phyloP scores from a whole-genome alignment of 2,888 invertebrate genomes.

The Troides helena region DNA sequence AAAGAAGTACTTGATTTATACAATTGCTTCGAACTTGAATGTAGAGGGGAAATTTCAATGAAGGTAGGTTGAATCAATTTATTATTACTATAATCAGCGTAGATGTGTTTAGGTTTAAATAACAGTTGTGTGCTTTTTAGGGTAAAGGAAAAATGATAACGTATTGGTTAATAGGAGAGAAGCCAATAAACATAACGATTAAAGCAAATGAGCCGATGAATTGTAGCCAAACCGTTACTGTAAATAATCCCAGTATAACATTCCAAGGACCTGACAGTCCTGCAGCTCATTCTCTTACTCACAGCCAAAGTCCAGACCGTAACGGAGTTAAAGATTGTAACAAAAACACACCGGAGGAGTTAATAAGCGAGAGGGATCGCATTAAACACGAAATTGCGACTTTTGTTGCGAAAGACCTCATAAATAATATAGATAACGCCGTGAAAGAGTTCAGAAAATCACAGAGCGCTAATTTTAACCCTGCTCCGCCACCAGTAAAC shows the following conservation, averaged over 20 bases:
- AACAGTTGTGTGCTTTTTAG: slow-evolving; percentile 60
- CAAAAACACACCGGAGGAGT: slow-evolving; percentile 51
- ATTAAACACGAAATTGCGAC: slow-evolving; percentile 74
- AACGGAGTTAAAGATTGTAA: slow-evolving; percentile 51
- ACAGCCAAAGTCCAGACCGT: slow-evolving; percentile 65
- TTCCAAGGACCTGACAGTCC: slow-evolving; percentile 76
- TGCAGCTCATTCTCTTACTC: slow-evolving; percentile 65
- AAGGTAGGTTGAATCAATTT: slow-evolving; percentile 81
- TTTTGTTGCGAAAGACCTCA: slow-evolving; percentile 71
- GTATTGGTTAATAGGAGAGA: slow-evolving; percentile 91
- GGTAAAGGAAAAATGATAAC: slow-evolving; percentile 94
- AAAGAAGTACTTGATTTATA: slow-evolving; percentile 92
- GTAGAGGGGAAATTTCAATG: slow-evolving; percentile 93
- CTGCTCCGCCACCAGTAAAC: slow-evolving; percentile 31
- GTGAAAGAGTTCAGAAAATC: slow-evolving; percentile 69
- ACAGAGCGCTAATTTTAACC: slow-evolving; percentile 60
- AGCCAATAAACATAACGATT: slow-evolving; percentile 38
- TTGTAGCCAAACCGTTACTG: slow-evolving; percentile 42
- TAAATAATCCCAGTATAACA: slow-evolving; percentile 69
- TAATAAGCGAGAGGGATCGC: slow-evolving; percentile 63
- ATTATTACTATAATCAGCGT: background rate
- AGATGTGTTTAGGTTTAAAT: background rate
- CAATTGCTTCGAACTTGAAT: slow-evolving; percentile 90
- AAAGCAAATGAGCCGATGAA: slow-evolving; percentile 45
- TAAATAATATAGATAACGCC: slow-evolving; percentile 70